Evolutionary conservation across 2,113 vertebrate species (phyloP).

Genomic region (Oncorhynchus gorbuscha): DNA sequence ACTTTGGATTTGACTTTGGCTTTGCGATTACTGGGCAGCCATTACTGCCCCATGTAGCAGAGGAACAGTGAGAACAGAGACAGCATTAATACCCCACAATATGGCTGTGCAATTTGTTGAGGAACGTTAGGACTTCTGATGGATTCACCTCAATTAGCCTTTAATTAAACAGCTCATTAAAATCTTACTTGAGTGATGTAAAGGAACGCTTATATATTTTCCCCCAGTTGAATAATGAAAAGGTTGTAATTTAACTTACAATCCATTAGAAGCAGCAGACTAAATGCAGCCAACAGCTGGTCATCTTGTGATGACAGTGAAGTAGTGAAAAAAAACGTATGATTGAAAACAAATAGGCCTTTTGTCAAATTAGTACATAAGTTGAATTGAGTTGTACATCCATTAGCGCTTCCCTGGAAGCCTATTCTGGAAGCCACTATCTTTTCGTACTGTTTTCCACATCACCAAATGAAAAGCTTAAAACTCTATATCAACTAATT

Average conservation of each 20-base stretch:
- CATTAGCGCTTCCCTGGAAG: too few relatives aligned
- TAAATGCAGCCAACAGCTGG: conserved; percentile 6
- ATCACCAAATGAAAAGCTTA: too few relatives aligned
- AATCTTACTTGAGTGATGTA: conserved; percentile 77
- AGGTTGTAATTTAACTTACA: conserved; percentile 72
- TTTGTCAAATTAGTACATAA: too few relatives aligned
- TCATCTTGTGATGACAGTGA: neutral
- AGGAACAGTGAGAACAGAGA: neutral
- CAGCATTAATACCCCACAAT: conserved; percentile 8
- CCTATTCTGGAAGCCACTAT: too few relatives aligned
- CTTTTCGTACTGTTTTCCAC: too few relatives aligned
- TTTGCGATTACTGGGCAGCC: neutral
- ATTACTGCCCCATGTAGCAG: neutral
- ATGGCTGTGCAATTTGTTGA: conserved; percentile 61
- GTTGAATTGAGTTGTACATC: too few relatives aligned
- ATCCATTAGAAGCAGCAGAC: conserved; percentile 53
- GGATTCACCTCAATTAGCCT: conserved; percentile 87
- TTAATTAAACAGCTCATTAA: conserved; percentile 85
- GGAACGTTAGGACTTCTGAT: conserved; percentile 79
- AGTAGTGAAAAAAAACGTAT: neutral
- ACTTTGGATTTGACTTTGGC: neutral
- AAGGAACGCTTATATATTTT: conserved; percentile 67
- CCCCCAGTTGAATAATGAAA: conserved; percentile 60
- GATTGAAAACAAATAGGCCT: neutral
- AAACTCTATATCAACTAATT: too few relatives aligned